Evolutionary conservation across 2,888 invertebrate species (phyloP).

Genomic region (Callosobruchus maculatus): DNA sequence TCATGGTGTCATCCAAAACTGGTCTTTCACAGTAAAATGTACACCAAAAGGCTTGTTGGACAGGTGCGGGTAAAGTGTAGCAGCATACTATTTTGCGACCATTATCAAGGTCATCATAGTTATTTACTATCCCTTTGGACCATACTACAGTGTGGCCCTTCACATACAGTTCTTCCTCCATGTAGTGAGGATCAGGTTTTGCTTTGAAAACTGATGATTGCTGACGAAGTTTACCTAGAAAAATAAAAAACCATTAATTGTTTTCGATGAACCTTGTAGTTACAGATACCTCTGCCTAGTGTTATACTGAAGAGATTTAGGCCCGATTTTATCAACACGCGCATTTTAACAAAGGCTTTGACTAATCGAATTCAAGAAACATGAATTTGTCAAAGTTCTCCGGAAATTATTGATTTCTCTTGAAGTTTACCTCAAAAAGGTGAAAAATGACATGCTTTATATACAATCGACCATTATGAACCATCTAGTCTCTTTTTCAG

Average conservation of each 20-base stretch:
- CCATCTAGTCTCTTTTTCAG: no score
- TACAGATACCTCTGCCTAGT: no score
- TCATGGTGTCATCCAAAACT: slow-evolving; percentile 47
- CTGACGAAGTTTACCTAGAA: not conserved
- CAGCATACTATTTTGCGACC: slow-evolving; percentile 61
- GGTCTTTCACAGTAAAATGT: slow-evolving; percentile 59
- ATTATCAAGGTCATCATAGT: slow-evolving; percentile 50
- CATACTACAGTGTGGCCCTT: slow-evolving; percentile 81
- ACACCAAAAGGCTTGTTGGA: slow-evolving; percentile 78
- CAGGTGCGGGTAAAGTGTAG: slow-evolving; percentile 78
- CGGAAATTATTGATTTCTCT: no score
- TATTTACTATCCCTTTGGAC: slow-evolving; percentile 62
- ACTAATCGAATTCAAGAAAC: no score
- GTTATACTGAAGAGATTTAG: no score
- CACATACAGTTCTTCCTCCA: slow-evolving; percentile 85
- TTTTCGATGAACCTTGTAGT: not conserved
- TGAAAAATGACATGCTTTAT: no score
- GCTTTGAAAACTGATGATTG: slow-evolving; percentile 13
- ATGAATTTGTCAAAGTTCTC: no score
- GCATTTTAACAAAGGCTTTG: no score
- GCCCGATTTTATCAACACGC: no score
- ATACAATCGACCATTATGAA: no score
- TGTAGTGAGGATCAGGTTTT: slow-evolving; percentile 44
- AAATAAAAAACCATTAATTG: not conserved
- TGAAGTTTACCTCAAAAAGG: no score